Evolutionary conservation across 2,797 vertebrate genomes (phyloP), one percentile per base, ranked within the genome.

Genomic region (Ctenosaura bakeri): DNA sequence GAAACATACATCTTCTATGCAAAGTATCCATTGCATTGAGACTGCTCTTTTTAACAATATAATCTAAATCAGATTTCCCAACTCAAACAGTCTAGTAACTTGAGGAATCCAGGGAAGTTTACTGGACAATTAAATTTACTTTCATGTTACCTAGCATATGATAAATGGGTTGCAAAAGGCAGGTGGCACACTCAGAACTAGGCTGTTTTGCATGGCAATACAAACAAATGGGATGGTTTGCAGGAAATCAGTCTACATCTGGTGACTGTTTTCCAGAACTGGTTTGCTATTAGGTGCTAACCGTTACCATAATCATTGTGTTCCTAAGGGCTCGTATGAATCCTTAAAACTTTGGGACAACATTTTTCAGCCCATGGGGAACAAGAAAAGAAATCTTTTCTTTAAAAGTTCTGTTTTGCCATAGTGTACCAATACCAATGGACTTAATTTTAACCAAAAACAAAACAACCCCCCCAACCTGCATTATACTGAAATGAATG

Each of bases 381-480:
- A 35, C 52, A 52, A 52, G 16, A 26, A 83, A 1, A 22, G 16
- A 59, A 59, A 50, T 6, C 14, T 32, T 42, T 29, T 1, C 8
- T 14, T 66, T 26, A 50, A 64, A 46, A 85, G 1, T 32, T 73
- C 35, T 32, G n/a, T 32, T 62, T 77, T 29, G 26, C 73, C 59
- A 71, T 32, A 56, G 35, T 29, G 32, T 7, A 32, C 59, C 69
- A 90, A 56, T 90, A 24, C 3, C 18, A 80, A 52, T 9, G 0
- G 87, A 88, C 69, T 87, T 64, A n/a, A 87, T 9, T 83, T 88
- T 76, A 91, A 79, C 77, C 86, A 64, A 85, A 86, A 69, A 73
- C 56, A 22, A 62, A 62, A 46, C 42, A 46, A 46, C 42, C 42
- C 42, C 42, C 4, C 42, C 18, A 90, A 35, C 26, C 8, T 59